A percentile compares a stretch with the other conserved stretches of the same genome.
phyloP scores from a whole-genome alignment of 2,113 vertebrate species.

The Tichodroma muraria region DNA sequence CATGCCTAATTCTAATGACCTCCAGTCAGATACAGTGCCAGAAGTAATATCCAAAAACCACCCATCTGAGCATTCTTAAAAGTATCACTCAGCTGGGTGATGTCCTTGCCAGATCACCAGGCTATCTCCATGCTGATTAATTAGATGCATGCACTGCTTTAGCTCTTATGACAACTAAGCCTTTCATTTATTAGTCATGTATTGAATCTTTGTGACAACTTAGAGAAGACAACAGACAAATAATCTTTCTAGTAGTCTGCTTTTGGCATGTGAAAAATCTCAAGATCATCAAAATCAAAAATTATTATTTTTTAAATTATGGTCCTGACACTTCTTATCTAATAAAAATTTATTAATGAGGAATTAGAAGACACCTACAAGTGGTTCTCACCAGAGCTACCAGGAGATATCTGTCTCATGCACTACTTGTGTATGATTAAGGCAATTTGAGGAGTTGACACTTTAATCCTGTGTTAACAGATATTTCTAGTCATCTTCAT shows the following conservation, averaged over 20 bases:
- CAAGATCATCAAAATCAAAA: not conserved
- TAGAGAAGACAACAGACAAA: not conserved
- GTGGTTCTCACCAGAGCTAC: not conserved
- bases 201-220: not conserved
- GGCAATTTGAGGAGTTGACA: not conserved
- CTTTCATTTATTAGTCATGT: not conserved
- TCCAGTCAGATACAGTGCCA: not conserved
- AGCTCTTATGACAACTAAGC: not conserved
- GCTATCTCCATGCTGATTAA: constrained; percentile 20
- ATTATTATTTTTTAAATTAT: not conserved
- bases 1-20: constrained; percentile 6
- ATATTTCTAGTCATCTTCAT: not conserved
- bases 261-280: not conserved
- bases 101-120: not conserved
- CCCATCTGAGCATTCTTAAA: not conserved
- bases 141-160: not conserved
- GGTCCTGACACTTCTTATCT: not conserved
- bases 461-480: not conserved
- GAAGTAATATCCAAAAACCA: not conserved
- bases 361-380: not conserved
- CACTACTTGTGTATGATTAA: not conserved
- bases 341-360: not conserved
- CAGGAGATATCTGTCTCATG: not conserved
- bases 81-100: not conserved
- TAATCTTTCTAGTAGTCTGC: not conserved